phyloP scores from a whole-genome alignment of 2,797 vertebrate species.

The Paramormyrops hopkinsi region DNA sequence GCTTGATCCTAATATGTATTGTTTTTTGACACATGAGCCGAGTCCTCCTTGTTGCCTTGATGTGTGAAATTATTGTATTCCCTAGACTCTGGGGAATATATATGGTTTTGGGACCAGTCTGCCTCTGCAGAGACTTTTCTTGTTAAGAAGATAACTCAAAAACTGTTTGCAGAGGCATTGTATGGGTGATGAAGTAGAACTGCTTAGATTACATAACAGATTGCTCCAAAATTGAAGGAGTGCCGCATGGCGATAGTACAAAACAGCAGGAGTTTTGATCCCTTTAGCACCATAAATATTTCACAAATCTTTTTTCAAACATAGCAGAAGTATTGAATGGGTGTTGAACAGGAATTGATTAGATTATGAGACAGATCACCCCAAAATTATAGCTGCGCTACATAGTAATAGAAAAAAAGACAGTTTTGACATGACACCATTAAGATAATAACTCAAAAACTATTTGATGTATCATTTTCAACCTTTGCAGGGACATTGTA shows the following conservation, averaged over 20 bases:
- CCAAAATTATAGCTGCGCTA: not conserved
- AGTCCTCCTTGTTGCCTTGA: not conserved
- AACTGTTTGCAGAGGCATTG: not conserved
- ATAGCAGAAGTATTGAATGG: not conserved
- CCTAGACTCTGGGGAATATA: not conserved
- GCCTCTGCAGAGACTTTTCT: not conserved
- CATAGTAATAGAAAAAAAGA: not conserved
- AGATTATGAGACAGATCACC: not conserved
- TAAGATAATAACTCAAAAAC: not conserved
- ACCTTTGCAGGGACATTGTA: not conserved
- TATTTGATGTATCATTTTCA: not conserved
- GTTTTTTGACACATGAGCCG: not conserved
- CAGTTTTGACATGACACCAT: not conserved
- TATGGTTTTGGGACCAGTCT: not conserved
- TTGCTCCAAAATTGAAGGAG: not conserved
- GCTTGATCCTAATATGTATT: not conserved
- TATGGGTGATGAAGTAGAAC: not conserved
- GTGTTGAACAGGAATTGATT: not conserved
- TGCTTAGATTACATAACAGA: not conserved
- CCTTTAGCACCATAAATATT: not conserved
- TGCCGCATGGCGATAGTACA: not conserved
- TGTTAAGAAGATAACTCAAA: not conserved
- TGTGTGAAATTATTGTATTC: not conserved
- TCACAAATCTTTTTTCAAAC: not conserved
- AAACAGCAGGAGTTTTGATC: not conserved